Conservation (phyloP, 2,797 vertebrate genomes). For the Pachyuromys duprasi region DNA sequence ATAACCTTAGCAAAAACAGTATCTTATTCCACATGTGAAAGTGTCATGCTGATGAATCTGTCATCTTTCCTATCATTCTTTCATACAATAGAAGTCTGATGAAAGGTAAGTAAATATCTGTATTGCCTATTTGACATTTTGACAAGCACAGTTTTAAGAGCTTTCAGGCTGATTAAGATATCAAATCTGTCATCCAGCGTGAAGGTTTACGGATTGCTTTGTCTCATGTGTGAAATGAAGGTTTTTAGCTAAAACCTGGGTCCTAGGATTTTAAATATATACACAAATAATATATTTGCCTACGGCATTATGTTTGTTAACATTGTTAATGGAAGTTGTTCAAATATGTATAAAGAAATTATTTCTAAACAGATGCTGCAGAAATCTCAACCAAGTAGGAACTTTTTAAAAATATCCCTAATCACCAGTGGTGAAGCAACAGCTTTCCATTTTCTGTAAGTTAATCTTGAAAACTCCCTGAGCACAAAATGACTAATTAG, state of each 20-base stretch:
- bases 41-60: slow-evolving; percentile 72
- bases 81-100: slow-evolving; percentile 63
- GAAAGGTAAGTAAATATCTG: slow-evolving; percentile 73
- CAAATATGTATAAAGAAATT: background rate
- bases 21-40: slow-evolving; percentile 76
- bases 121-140: slow-evolving; percentile 70
- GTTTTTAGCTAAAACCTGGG: slow-evolving; percentile 63
- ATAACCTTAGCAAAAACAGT: slow-evolving; percentile 75
- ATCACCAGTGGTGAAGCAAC: slow-evolving; percentile 69
- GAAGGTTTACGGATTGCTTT: slow-evolving; percentile 75
- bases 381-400: background rate
- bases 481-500: slow-evolving; percentile 79
- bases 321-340: background rate
- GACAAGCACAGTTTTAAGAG: slow-evolving; percentile 70
- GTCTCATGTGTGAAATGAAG: slow-evolving; percentile 80
- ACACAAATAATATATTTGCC: slow-evolving; percentile 27
- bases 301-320: background rate
- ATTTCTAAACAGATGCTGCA: slow-evolving; percentile 49
- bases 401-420: slow-evolving; percentile 52
- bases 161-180: slow-evolving; percentile 61
- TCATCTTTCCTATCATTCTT: slow-evolving; percentile 61
- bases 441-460: slow-evolving; percentile 77
- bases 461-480: slow-evolving; percentile 74
- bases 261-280: slow-evolving; percentile 65
- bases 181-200: slow-evolving; percentile 75